A percentile compares a stretch with the other conserved stretches of the same genome.
Evolutionary conservation across 2,797 vertebrate genomes (phyloP).

Genomic region (Nyctalus aviator): DNA sequence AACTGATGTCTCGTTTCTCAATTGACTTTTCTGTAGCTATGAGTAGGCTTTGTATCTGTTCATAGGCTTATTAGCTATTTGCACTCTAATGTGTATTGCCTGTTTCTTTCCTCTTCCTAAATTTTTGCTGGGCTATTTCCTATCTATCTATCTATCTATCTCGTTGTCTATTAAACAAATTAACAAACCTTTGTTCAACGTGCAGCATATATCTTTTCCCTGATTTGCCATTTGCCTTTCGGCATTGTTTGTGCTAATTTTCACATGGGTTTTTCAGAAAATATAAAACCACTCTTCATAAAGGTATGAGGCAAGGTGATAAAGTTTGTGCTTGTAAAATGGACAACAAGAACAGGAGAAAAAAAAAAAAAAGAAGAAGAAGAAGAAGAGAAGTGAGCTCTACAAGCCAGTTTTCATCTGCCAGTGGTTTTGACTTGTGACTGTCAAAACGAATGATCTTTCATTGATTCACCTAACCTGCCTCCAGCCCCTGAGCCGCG

Average conservation of each 20-base stretch:
- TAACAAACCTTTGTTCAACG: slow-evolving; percentile 33
- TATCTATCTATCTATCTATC: background rate
- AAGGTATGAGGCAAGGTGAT: background rate
- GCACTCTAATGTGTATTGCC: background rate
- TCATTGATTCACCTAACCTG: background rate
- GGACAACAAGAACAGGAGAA: background rate
- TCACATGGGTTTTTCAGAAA: slow-evolving; percentile 13
- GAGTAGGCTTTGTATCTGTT: background rate
- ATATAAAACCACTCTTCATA: background rate
- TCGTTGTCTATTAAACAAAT: slow-evolving; percentile 19
- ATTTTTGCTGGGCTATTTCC: background rate
- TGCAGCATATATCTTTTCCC: background rate
- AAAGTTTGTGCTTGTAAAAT: background rate
- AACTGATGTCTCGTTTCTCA: background rate
- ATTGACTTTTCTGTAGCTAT: background rate
- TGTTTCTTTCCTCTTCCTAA: background rate
- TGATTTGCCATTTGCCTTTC: background rate
- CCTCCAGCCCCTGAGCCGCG: background rate
- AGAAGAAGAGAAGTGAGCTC: background rate
- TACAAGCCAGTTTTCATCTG: background rate
- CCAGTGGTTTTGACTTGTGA: background rate
- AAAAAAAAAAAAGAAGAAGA: no score
- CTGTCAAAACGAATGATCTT: background rate
- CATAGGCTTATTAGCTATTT: background rate
- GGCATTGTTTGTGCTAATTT: slow-evolving; percentile 6